Evolutionary conservation across 2,113 vertebrate species (phyloP).

Genomic region (Chitala chitala): DNA sequence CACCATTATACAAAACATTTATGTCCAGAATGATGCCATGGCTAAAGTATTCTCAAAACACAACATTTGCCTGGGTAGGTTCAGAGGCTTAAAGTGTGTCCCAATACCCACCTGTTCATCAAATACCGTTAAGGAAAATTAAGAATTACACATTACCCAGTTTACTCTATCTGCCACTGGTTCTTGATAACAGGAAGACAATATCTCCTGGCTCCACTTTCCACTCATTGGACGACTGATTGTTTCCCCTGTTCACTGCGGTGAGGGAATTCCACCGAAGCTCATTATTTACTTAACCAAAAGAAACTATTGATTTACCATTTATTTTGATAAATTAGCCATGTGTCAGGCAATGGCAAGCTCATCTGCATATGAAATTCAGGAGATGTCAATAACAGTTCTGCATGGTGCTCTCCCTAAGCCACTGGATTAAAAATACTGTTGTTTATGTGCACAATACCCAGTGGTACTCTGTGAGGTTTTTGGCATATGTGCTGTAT

Average conservation of each 20-base stretch:
- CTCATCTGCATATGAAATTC: slow-evolving; percentile 27
- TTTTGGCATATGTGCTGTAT: background rate
- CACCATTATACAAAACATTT: no score
- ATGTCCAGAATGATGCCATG: no score
- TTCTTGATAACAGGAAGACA: slow-evolving; percentile 12
- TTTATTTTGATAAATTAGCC: slow-evolving; percentile 28
- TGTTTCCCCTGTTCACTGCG: background rate
- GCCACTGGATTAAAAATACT: slow-evolving; percentile 9
- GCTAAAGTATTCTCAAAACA: no score
- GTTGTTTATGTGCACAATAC: background rate
- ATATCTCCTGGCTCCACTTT: slow-evolving; percentile 12
- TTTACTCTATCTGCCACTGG: slow-evolving; percentile 12
- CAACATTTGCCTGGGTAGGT: background rate
- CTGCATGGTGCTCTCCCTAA: background rate
- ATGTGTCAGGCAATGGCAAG: background rate
- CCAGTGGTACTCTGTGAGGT: background rate
- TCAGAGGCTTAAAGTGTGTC: background rate
- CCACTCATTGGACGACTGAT: slow-evolving; percentile 1
- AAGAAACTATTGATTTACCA: slow-evolving; percentile 19
- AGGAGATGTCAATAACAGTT: slow-evolving; percentile 12
- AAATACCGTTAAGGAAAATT: slow-evolving; percentile 4
- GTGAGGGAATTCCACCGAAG: slow-evolving; percentile 1
- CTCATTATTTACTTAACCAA: slow-evolving; percentile 25
- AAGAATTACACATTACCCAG: background rate
- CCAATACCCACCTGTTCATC: slow-evolving; percentile 7